Evolutionary conservation across 2,113 vertebrate genomes (phyloP), one percentile per base, ranked within the genome.

Genomic region (Pogona vitticeps): DNA sequence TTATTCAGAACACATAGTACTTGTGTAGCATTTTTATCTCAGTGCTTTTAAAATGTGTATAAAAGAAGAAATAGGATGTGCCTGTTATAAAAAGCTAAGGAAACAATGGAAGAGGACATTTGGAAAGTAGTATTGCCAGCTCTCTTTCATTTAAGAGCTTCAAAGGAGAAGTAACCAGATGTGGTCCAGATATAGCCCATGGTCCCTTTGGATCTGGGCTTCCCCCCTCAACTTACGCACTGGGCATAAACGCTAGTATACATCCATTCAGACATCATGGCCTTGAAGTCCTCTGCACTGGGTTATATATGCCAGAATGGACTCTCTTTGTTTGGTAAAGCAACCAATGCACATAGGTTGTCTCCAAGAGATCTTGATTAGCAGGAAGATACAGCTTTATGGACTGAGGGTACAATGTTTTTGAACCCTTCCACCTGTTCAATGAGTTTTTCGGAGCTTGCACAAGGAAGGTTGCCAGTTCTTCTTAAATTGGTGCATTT

Each of bases 1-100:
- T 75, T 75, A 76, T 76, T 84, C 46, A 28, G 59, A 76, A 79
- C 67, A 40, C 76, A 71, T 28, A 71, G 38, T 84, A 42, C 52
- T 86, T 72, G 14, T 70, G 21, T 59, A 59, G 67, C 76, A 71
- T 36, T 56, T 71, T 58, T 79, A 70, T 52, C 46, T 58, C 68
- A 85, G 65, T 78, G 65, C n/a, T 38, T 46, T 33, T 63, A 75
- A 84, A 84, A 31, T 76, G 65, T 65, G 28, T 67, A 28, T 65
- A 76, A 33, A 83, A 18, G 10, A 59, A 36, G 36, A 73, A 61
- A 7, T 38, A 40, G 26, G 56, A 31, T 61, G 82, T 75, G 70
- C 33, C 82, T 73, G 58, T 42, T 81, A 28, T 42, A 42, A 40
- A 84, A 46, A 65, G 38, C 83, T 76, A 46, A 42, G 17, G 73